Base-by-base conservation (phyloP, 2,797 vertebrate genomes). In the Gymnopithys bicolor region DNA sequence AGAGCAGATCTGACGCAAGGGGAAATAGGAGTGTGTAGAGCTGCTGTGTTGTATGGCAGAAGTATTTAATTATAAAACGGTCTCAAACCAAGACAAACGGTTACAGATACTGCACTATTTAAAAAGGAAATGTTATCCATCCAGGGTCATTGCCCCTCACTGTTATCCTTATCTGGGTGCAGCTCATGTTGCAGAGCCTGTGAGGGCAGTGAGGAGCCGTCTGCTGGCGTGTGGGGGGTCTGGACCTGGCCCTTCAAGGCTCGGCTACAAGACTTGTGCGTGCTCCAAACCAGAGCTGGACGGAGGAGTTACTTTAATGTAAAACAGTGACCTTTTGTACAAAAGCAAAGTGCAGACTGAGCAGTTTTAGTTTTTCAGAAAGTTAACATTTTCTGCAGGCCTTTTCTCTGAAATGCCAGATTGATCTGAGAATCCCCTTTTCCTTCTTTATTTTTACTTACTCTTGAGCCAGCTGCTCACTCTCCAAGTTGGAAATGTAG, bases 311-410 rank as follows among this genome's bases (percentile, higher is more conserved):
- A 43, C 39, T 87, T 63, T 45, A 33, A 13, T 2, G 12, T 69
- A 56, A 71, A 87, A 87, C 59, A 28, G 71, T 68, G 90, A 95
- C 89, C 90, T 95, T 97, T 91, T 92, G 87, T 91, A 84, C 92
- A 75, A 95, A 91, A 85, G 49, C 64, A 21, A 93, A 94, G 32
- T 48, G 91, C 87, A 86, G 79, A 93, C 51, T n/a, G 73, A 91
- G 84, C 79, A 33, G 68, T 89, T 94, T 66, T 43, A n/a, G 49
- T 87, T 93, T 91, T 83, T 37, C 66, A 59, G 58, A 28, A 45
- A 91, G 66, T 69, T 91, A 83, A 92, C 46, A 0, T 86, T 92
- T 95, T 83, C 78, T 80, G 35, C 32, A 64, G 56, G 52, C 33
- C 45, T 83, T 80, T 91, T 67, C 41, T 46, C 27, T 75, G 46